Evolutionary conservation across 2,797 vertebrate species (phyloP), one percentile per base, ranked within the genome.

Genomic region (Chanos chanos): DNA sequence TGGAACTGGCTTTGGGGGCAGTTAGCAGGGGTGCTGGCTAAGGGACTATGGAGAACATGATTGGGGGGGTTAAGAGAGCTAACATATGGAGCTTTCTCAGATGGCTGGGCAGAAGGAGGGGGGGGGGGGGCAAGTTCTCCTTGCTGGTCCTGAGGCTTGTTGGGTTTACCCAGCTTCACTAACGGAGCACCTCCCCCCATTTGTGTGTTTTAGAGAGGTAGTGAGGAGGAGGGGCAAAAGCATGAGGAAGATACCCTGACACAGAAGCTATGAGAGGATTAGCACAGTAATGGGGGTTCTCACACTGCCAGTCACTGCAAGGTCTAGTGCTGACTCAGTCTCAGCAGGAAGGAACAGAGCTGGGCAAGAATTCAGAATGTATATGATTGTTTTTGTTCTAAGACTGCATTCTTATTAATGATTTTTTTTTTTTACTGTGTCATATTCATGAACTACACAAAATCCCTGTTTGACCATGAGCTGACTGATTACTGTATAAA

Each of bases 51-150:
- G 37, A 34, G 30, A 47, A 59, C 67, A 61, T 57, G 58, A 56
- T 52, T 62, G 33, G 54, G 61, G 54, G 61, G 51, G 40, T 57
- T 52, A 63, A 48, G 50, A 51, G 58, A 19, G 27, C 34, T 63
- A 59, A 44, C 71, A 77, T 69, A 74, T 71, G 75, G 75, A 66
- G 44, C 19, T 51, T 72, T 63, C 55, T 77, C 70, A 76, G 70
- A 50, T 75, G 73, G 65, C 30, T 72, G 66, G 69, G 64, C 75
- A 60, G 45, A 67, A 61, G 51, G 41, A 65, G 49, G 16, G 16
- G 63, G 55, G 34, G 24, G 47, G 30, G 58, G 40, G 13, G 57
- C 18, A 52, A 31, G 31, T 60, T 18, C 54, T 67, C 60, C 39
- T 57, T 65, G 52, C 37, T 61, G 64, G 47, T 74, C 61, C 27